Evolutionary conservation across 1,140 invertebrate species (phyloP), one percentile per base, ranked within the genome.

Genomic region (Diuraphis noxia): DNA sequence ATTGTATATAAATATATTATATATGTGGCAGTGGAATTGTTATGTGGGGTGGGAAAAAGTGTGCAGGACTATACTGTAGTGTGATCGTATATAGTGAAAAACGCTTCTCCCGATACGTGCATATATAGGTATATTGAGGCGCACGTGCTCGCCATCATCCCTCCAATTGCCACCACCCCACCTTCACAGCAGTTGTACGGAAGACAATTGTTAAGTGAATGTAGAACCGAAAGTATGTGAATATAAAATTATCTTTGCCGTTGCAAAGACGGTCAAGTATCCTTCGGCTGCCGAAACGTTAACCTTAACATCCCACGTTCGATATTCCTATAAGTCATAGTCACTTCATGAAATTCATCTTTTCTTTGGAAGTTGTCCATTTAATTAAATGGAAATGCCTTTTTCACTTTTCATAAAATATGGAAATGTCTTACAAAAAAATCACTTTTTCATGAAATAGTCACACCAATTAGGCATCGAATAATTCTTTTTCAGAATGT

Each of bases 121-220:
- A 43, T 84, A 84, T 84, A 84, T 41, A 17, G 25, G 9, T 40
- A 81, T 81, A 49, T 86, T 49, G 84, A 49, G 23, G 43, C 49
- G 43, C 85, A 85, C 84, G 84, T 85, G 84, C 46, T 86, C n/a
- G n/a, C n/a, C 41, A 40, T 82, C 38, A 36, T 40, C 77, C 77
- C 79, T 82, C 23, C 40, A 30, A 82, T 36, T 4, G 77, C 6
- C 38, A 23, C n/a, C n/a, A 19, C 43, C n/a, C 5, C 30, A 0
- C 3, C 38, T 2, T 21, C 2, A 3, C 19, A 8, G 8, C 38
- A 21, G 36, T 13, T 8, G 38, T 3, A 38, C 40, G 3, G 1
- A 34, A 2, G 3, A 21, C 81, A 8, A 86, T 46, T 49, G 43
- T 38, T n/a, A 49, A 86, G 43, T 49, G 85, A 86, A 86, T 86